Evolutionary conservation across 2,113 vertebrate genomes (phyloP), one percentile per base, ranked within the genome.

Genomic region (Centrocercus urophasianus): DNA sequence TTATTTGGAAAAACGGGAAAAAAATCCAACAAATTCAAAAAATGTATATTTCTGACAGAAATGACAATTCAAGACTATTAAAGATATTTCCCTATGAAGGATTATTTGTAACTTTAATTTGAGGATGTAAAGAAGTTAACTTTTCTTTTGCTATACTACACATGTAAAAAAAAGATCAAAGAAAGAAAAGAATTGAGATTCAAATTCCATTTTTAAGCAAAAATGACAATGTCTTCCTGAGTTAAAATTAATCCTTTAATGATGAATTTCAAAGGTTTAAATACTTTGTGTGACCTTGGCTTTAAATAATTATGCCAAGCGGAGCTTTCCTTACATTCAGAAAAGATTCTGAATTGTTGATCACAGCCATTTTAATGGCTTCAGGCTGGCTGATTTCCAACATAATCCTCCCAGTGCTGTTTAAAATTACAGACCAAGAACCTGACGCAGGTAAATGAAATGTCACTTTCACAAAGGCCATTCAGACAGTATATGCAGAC

Each of bases 181-280:
- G 98, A 96, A 97, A 96, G 92, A 96, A 97, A 95, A 97, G 93
- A 97, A 96, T 75, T 96, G 90, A 97, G 96, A 97, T 97, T 97
- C 97, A 97, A 97, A 97, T 97, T 97, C 89, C 97, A 96, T 97
- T 97, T 97, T 97, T 97, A 97, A 98, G 97, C 96, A 97, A 96
- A 98, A 97, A 98, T 97, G 97, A 98, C 97, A 97, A 96, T 96
- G 96, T 98, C 97, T 97, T 98, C 96, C 94, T 97, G 96, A 98
- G 97, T 98, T 98, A 98, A 97, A 97, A 97, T 98, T 98, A 98
- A 98, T 98, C 98, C 96, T 97, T 98, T 98, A 98, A 98, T 98
- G 98, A 98, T 97, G 97, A 98, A 97, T 98, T 98, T 98, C 97
- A 98, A 98, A 98, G 96, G 96, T 98, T 97, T 97, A 97, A 98